A percentile compares a stretch with the other conserved stretches of the same genome.
Evolutionary conservation across 2,888 invertebrate species (phyloP).

Genomic region (Lithophane leautieri): DNA sequence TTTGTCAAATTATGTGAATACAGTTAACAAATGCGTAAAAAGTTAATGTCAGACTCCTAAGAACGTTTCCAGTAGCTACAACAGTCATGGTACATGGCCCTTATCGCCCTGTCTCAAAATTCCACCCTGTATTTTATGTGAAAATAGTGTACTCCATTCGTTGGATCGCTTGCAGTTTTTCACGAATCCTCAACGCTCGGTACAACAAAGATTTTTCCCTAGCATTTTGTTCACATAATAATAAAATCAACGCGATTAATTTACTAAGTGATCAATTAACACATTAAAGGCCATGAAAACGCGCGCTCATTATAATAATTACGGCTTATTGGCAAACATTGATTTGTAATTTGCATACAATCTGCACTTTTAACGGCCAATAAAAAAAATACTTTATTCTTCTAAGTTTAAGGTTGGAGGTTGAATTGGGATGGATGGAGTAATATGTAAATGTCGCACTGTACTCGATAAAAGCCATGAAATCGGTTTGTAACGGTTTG

Average conservation of each 20-base stretch:
- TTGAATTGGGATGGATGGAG: neutral
- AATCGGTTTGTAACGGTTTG: slow-evolving; percentile 56
- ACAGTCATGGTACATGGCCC: neutral
- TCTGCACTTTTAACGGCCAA: slow-evolving; percentile 40
- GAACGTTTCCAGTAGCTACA: neutral
- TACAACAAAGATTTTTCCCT: slow-evolving; percentile 12
- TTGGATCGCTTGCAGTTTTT: neutral
- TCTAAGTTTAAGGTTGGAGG: neutral
- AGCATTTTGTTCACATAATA: slow-evolving; percentile 40
- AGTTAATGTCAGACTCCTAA: too few species aligned
- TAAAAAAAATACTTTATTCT: slow-evolving; percentile 11
- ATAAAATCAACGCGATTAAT: slow-evolving; percentile 55
- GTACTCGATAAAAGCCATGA: slow-evolving; percentile 61
- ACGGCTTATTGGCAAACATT: slow-evolving; percentile 67
- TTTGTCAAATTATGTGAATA: neutral
- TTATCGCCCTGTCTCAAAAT: neutral
- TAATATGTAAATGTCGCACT: slow-evolving; percentile 59
- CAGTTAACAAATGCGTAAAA: neutral
- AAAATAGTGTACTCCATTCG: neutral
- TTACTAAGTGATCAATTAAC: slow-evolving; percentile 68
- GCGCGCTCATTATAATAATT: slow-evolving; percentile 67
- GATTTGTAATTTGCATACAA: slow-evolving; percentile 68
- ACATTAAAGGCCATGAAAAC: slow-evolving; percentile 64
- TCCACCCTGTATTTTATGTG: neutral
- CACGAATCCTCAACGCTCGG: neutral